Conservation (phyloP, 2,797 vertebrate genomes). For the Dipus sagitta region DNA sequence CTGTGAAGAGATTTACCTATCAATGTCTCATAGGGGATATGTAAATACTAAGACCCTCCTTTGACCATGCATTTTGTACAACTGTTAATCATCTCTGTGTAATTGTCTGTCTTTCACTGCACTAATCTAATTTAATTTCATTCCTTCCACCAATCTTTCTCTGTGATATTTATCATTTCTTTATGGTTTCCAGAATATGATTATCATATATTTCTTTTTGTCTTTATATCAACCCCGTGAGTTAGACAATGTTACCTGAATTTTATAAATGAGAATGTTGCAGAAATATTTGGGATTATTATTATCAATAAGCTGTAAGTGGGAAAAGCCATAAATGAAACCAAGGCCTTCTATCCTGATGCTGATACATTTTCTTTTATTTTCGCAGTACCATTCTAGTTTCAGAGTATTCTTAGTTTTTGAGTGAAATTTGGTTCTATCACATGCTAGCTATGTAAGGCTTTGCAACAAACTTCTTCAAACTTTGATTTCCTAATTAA, state of each 20-base stretch:
- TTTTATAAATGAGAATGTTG: conserved; percentile 28
- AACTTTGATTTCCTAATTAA: conserved; percentile 19
- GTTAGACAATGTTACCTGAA: not conserved
- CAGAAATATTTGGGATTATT: not conserved
- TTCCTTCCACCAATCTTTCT: conserved; percentile 6
- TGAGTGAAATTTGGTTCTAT: not conserved
- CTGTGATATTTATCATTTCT: not conserved
- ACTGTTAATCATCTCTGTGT: not conserved
- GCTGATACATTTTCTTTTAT: not conserved
- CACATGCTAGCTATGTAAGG: not conserved
- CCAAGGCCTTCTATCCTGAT: not conserved
- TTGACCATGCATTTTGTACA: not conserved
- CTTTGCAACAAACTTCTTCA: conserved; percentile 26
- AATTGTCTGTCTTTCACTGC: not conserved
- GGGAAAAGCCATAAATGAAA: not conserved
- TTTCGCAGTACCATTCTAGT: not conserved
- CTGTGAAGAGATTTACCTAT: conserved; percentile 32
- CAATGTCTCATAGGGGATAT: not conserved
- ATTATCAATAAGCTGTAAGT: conserved; percentile 23
- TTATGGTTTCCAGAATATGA: conserved; percentile 13
- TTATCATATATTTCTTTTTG: conserved; percentile 29
- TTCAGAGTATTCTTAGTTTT: conserved; percentile 9
- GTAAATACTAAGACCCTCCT: not conserved
- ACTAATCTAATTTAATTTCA: conserved; percentile 43
- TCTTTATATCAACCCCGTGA: not conserved